Percentiles rank a stretch among this genome's conserved stretches.
phyloP scores from a whole-genome alignment of 2,888 invertebrate species.

The Branchinecta sandiegonensis region DNA sequence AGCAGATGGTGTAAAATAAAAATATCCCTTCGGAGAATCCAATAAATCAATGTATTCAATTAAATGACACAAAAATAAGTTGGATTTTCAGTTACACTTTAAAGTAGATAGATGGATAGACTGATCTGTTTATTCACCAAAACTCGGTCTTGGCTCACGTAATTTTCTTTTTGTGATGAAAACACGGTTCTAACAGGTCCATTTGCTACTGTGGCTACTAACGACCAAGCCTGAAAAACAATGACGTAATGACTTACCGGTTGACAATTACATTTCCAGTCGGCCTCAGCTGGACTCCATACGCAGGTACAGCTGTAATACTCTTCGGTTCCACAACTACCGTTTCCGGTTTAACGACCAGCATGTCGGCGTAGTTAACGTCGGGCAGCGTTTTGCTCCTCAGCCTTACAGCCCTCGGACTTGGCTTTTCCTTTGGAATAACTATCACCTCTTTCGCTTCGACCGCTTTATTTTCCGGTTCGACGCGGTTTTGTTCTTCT shows the following conservation, averaged over 20 bases:
- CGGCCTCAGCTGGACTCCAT: neutral
- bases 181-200: too few species aligned
- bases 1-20: too few species aligned
- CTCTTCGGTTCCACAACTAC: neutral
- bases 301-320: neutral
- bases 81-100: too few species aligned
- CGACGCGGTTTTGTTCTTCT: neutral
- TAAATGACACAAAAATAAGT: too few species aligned
- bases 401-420: neutral
- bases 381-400: neutral
- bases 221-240: too few species aligned
- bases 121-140: too few species aligned
- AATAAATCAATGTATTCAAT: too few species aligned
- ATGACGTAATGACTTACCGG: neutral
- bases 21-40: too few species aligned
- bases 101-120: too few species aligned
- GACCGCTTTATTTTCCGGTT: neutral
- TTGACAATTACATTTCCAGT: constrained; percentile 11
- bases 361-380: neutral
- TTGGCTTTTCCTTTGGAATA: constrained; percentile 1
- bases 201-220: too few species aligned
- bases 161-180: too few species aligned
- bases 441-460: neutral
- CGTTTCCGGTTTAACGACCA: neutral
- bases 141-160: too few species aligned